Base-by-base conservation (phyloP, 30 jellyfish, hydroid and myxozoan genomes). In the Chrysaora quinquecirrha region DNA sequence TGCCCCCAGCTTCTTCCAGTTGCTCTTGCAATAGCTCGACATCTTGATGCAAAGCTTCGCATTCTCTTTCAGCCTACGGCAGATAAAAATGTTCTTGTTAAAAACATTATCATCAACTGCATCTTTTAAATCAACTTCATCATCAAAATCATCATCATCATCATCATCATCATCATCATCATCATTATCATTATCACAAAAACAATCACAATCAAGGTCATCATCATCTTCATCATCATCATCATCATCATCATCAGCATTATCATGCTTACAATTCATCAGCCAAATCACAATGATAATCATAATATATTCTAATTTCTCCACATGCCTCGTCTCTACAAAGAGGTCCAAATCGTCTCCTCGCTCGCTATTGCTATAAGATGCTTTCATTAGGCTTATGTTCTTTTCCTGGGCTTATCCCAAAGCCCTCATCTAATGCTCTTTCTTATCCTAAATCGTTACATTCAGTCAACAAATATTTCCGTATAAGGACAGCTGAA, bases 1-100 rank as follows among this genome's bases (percentile, higher is more conserved):
- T 73, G 1, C 90, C 90, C 30, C 90, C 90, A 1, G 90, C 48
- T 47, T 80, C 90, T 3, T 80, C 83, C 76, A 80, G 65, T 60
- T 80, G 90, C 23, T 80, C 90, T 32, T 68, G 78, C 34, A 80
- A 48, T 25, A 64, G 38, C 0, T 64, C 75, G 34, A 67, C 29
- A 48, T 80, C 90, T 35, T 80, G 83, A 34, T 80, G 80, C 68
- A 80, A 54, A 34, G 49, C 90, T 20, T 56, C 75, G 50, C 83
- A 46, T 80, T 79, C 56, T 65, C 81, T 68, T 22, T 80, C 90
- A 18, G 90, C 90, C 90, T 80, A 46, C n/a, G 22, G 43, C 16
- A 68, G 34, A 64, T n/a, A 64, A 1, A 3, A 19, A 3, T 19
- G 30, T 10, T 22, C 4, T 60, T 18, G 18, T 60, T 18, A 60